Evolutionary conservation across 2,797 vertebrate genomes (phyloP).

Genomic region (Psittacula echo): DNA sequence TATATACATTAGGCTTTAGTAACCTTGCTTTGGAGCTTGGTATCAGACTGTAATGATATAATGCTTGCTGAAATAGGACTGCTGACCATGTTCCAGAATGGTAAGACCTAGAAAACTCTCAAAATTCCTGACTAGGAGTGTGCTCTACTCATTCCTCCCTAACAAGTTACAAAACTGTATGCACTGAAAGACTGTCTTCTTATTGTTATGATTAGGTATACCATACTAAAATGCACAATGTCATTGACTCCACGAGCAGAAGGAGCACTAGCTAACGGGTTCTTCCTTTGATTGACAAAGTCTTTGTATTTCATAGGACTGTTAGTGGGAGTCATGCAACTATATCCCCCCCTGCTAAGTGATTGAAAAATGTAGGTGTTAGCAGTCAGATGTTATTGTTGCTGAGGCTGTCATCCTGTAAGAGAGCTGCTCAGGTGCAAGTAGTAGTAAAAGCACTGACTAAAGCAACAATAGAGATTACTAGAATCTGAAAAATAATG

Average conservation of each 20-base stretch:
- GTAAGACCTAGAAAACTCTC: not conserved
- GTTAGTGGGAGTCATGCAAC: not conserved
- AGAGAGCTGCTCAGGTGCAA: conserved; percentile 27
- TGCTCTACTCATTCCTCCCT: not conserved
- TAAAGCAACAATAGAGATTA: conserved; percentile 14
- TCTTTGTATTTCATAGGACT: not conserved
- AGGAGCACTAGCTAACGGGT: conserved; percentile 18
- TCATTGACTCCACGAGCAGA: conserved; percentile 30
- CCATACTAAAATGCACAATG: not conserved
- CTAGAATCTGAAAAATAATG: not conserved
- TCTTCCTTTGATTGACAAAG: conserved; percentile 36
- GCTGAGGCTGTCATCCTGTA: conserved; percentile 6
- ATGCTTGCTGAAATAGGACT: not conserved
- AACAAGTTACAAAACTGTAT: not conserved
- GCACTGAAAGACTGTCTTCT: not conserved
- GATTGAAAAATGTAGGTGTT: conserved; percentile 20
- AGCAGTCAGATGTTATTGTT: conserved; percentile 23
- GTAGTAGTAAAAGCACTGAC: conserved; percentile 30
- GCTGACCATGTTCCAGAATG: not conserved
- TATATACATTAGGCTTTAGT: not conserved
- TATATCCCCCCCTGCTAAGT: not conserved
- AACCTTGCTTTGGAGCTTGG: not conserved
- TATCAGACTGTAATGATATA: not conserved
- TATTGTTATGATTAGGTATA: not conserved
- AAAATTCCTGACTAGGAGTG: not conserved